Conservation (phyloP, 2,113 vertebrate species). For the Pantherophis guttatus region DNA sequence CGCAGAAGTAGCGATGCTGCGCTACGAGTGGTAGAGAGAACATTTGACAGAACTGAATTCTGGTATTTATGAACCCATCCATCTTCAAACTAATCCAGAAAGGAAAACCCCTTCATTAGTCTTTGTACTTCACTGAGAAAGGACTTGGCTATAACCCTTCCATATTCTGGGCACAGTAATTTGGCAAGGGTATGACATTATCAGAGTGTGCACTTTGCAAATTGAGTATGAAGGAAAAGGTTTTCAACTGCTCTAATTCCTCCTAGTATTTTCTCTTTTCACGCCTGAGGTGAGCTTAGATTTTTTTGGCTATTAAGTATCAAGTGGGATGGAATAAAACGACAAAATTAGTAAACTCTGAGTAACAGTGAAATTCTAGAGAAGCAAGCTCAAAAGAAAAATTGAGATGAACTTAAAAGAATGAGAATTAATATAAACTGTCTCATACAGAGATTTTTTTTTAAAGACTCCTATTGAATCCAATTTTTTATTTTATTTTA, state of each 20-base stretch:
- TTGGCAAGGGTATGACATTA: constrained; percentile 19
- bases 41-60: background rate
- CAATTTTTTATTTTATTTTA: no score
- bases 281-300: background rate
- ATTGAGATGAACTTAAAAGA: background rate
- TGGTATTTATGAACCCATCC: constrained; percentile 28
- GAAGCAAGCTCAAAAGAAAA: background rate
- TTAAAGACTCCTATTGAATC: background rate
- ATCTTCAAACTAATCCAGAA: constrained; percentile 19
- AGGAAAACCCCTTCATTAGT: constrained; percentile 7
- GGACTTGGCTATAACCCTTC: background rate
- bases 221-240: background rate
- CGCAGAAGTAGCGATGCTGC: background rate
- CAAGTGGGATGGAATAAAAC: background rate
- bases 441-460: background rate
- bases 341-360: background rate
- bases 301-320: background rate
- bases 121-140: constrained; percentile 21
- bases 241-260: background rate
- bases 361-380: background rate
- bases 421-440: background rate
- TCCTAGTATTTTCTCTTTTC: background rate
- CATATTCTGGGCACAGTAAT: background rate
- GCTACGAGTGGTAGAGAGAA: background rate
- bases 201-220: constrained; percentile 12